These are phyloP conservation scores for Plutella xylostella DNA, from an alignment of 2,888 invertebrate species.

Conservation along the genomic window DNA sequence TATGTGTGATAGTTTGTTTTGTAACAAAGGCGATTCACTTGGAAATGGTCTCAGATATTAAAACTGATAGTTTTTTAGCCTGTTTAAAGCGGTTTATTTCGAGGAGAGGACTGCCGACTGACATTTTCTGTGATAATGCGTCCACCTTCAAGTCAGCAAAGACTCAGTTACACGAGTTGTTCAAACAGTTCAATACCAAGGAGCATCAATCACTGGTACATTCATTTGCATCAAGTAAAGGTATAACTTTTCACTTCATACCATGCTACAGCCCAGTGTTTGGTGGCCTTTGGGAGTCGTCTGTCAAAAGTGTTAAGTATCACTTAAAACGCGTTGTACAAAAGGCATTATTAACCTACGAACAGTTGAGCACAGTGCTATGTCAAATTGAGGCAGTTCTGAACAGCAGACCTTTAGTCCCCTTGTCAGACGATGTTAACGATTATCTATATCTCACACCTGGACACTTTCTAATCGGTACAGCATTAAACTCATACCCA, in stretches of 20 bases:
- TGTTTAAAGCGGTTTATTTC: conserved; percentile 5
- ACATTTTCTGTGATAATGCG: conserved; percentile 1
- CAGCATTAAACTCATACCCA: conserved; percentile 10
- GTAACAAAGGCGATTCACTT: conserved; percentile 14
- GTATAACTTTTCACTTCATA: neutral
- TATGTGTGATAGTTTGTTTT: conserved; percentile 16
- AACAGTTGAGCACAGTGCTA: conserved; percentile 13
- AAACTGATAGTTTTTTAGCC: conserved; percentile 3
- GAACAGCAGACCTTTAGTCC: conserved; percentile 12
- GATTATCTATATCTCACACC: conserved; percentile 15
- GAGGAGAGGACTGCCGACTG: conserved; percentile 2
- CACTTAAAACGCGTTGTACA: neutral
- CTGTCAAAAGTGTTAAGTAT: conserved; percentile 3
- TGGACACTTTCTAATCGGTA: conserved; percentile 16
- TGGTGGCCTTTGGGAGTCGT: neutral
- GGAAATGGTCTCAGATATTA: conserved; percentile 9
- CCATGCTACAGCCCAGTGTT: conserved; percentile 1
- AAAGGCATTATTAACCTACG: conserved; percentile 9
- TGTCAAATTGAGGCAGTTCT: conserved; percentile 12
- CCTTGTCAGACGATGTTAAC: conserved; percentile 8
- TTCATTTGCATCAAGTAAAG: neutral
- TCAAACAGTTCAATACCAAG: no score
- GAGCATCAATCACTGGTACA: no score
- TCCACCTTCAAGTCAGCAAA: conserved; percentile 4
- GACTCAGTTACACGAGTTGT: neutral